Evolutionary conservation across 2,797 vertebrate genomes (phyloP).

Genomic region (Helarctos malayanus): DNA sequence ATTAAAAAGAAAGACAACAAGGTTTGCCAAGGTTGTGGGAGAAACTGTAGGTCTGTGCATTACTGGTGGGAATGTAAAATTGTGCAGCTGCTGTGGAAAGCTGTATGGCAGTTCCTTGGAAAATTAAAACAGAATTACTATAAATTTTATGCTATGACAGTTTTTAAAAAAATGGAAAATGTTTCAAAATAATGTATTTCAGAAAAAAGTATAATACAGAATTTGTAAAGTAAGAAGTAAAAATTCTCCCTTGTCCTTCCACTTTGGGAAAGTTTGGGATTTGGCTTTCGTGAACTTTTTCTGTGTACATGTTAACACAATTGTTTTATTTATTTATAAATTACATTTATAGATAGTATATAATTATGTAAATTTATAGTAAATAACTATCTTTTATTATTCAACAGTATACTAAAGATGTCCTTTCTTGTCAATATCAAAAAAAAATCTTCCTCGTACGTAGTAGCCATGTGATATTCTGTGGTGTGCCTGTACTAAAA

Average conservation of each 20-base stretch:
- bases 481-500: neutral
- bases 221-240: neutral
- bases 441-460: neutral
- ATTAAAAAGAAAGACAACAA: neutral
- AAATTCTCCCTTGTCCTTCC: neutral
- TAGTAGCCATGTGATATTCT: neutral
- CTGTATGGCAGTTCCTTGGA: neutral
- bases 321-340: neutral
- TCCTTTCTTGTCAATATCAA: neutral
- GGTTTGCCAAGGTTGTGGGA: neutral
- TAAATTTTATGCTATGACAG: neutral
- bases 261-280: neutral
- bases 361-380: neutral
- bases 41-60: neutral
- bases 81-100: neutral
- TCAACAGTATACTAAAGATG: neutral
- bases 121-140: neutral
- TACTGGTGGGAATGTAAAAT: neutral
- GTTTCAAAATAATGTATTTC: neutral
- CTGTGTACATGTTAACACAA: neutral
- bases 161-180: neutral
- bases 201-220: neutral
- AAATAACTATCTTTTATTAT: neutral
- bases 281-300: neutral
- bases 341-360: neutral